phyloP scores from a whole-genome alignment of 2,888 invertebrate species.

The Diarsia brunnea region DNA sequence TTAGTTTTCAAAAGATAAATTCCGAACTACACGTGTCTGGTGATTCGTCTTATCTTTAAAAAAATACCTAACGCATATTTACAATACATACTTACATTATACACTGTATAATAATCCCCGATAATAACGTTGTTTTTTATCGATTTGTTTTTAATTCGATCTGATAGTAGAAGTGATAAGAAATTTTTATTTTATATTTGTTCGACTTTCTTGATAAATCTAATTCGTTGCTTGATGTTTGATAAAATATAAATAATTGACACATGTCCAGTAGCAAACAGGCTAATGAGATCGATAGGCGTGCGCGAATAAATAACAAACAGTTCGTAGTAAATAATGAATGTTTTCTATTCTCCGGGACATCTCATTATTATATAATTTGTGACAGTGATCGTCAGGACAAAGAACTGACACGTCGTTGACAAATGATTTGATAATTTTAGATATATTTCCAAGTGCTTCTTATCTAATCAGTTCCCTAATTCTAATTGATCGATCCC shows the following conservation, averaged over 20 bases:
- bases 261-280: conserved; percentile 50
- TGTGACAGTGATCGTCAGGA: conserved; percentile 39
- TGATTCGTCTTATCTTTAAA: conserved; percentile 2
- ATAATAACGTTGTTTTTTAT: conserved; percentile 2
- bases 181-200: conserved; percentile 42
- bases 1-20: background rate
- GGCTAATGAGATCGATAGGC: conserved; percentile 43
- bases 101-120: background rate
- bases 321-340: conserved; percentile 18
- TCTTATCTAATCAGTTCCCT: conserved; percentile 43
- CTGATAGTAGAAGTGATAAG: conserved; percentile 31
- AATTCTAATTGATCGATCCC: conserved; percentile 44
- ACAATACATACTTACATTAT: background rate
- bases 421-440: conserved; percentile 33
- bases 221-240: conserved; percentile 24
- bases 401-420: conserved; percentile 22
- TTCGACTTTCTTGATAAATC: conserved; percentile 36
- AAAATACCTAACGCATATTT: background rate
- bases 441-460: conserved; percentile 7
- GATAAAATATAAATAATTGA: conserved; percentile 50
- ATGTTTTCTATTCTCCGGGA: conserved; percentile 14
- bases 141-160: conserved; percentile 15
- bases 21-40: background rate
- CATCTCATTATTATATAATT: conserved; percentile 23
- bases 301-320: conserved; percentile 49